Percentiles rank a stretch among this genome's conserved stretches.
Evolutionary conservation across 1,140 invertebrate species (phyloP).

Genomic region (Chrysopa pallens): DNA sequence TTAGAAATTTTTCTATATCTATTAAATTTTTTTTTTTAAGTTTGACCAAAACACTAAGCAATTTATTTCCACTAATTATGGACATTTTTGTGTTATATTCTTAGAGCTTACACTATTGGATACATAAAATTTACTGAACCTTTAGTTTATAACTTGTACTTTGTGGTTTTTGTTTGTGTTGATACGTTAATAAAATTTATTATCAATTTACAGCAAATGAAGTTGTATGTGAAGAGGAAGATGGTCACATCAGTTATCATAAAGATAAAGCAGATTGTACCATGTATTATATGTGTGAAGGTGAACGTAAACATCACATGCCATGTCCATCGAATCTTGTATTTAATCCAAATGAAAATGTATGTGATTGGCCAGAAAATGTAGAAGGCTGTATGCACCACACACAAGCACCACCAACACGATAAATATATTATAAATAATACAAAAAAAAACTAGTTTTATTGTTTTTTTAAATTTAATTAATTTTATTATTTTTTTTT

Average conservation of each 20-base stretch:
- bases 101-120: too few species aligned
- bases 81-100: too few species aligned
- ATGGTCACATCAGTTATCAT: constrained; percentile 86
- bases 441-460: not conserved
- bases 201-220: constrained; percentile 67
- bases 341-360: constrained; percentile 83
- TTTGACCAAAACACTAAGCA: too few species aligned
- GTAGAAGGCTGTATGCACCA: constrained; percentile 74
- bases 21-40: too few species aligned
- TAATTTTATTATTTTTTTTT: constrained; percentile 1
- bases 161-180: too few species aligned
- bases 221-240: constrained; percentile 78
- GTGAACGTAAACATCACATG: constrained; percentile 90
- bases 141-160: too few species aligned
- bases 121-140: too few species aligned
- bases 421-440: constrained; percentile 1
- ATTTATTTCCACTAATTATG: too few species aligned
- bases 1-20: too few species aligned
- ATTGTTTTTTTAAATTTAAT: not conserved
- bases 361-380: constrained; percentile 92
- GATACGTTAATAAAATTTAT: too few species aligned
- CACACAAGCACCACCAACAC: constrained; percentile 53
- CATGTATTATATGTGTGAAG: constrained; percentile 92
- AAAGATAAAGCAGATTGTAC: constrained; percentile 79
- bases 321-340: constrained; percentile 88